Conservation (phyloP, 2,797 vertebrate species). For the Microcaecilia unicolor region DNA sequence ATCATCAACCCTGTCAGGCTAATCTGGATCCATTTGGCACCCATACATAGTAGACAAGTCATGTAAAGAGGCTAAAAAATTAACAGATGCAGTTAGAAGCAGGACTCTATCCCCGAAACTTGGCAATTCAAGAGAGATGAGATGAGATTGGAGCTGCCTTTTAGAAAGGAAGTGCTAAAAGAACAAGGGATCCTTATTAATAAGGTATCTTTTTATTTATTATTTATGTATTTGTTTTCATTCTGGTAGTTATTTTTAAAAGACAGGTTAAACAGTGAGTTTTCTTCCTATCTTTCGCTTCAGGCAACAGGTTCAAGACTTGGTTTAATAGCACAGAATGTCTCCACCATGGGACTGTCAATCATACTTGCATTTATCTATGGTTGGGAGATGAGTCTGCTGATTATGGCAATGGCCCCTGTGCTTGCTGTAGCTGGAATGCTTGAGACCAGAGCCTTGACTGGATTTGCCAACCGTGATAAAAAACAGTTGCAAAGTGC, state of each 20-base stretch:
- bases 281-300: conserved; percentile 7
- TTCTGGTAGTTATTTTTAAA: neutral
- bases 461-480: conserved; percentile 20
- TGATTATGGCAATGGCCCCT: conserved; percentile 23
- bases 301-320: conserved; percentile 21
- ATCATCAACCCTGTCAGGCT: no score
- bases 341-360: conserved; percentile 24
- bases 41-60: no score
- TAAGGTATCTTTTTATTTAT: no score
- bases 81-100: no score
- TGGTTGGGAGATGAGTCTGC: conserved; percentile 28
- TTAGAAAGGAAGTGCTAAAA: no score
- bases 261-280: no score
- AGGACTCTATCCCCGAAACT: no score
- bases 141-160: no score
- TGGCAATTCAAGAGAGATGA: no score
- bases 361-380: conserved; percentile 19
- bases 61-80: no score
- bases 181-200: no score
- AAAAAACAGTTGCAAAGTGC: conserved; percentile 23
- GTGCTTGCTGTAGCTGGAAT: conserved; percentile 20
- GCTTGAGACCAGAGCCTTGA: conserved; percentile 14
- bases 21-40: no score
- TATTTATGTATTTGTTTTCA: neutral
- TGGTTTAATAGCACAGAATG: conserved; percentile 22